Evolutionary conservation across 2,888 invertebrate species (phyloP), one percentile per base, ranked within the genome.

Genomic region (Lasioglossum figueresi): DNA sequence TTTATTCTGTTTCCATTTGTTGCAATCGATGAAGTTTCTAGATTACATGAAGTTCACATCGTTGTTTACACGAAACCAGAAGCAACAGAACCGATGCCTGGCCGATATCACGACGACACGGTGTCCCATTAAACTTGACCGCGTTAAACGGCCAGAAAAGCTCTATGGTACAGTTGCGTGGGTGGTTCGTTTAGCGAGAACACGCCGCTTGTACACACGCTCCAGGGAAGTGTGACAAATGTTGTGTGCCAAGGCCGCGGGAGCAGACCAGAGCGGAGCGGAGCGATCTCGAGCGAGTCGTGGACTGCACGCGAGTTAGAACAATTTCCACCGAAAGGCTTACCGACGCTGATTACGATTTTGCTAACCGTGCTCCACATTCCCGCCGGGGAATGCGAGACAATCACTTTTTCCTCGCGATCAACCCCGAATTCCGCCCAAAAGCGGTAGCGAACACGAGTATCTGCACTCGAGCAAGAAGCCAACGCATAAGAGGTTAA

Each of bases 41-140:
- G 2, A n/a, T 52, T 52, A 23, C 8, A 8, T 8, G 8, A 23
- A 23, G 48, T 43, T 3, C 43, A 12, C 43, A 8, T 52, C 48
- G 23, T 52, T 19, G 23, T 52, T 52, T 23, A 23, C 52, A 23
- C 10, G 52, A 10, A 1, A 23, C n/a, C n/a, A 10, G 10, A 52
- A 52, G 80, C 70, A 40, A 63, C 34, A 68, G 31, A 34, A 2
- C 19, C 34, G 66, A 66, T 34, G 16, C 2, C 66, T 34, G 34
- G 6, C 19, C 34, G 34, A 66, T 59, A 59, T 59, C 59, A 71
- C 37, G 4, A 43, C 43, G 73, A 10, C 56, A 59, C 37, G 79
- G 48, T 37, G 72, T 79, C 76, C 79, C 75, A 52, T 84, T 82
- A 86, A 85, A 86, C 86, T 86, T 86, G 86, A 79, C 82, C 85